Evolutionary conservation across 1,140 invertebrate genomes (phyloP), one percentile per base, ranked within the genome.

Genomic region (Chymomyza costata): DNA sequence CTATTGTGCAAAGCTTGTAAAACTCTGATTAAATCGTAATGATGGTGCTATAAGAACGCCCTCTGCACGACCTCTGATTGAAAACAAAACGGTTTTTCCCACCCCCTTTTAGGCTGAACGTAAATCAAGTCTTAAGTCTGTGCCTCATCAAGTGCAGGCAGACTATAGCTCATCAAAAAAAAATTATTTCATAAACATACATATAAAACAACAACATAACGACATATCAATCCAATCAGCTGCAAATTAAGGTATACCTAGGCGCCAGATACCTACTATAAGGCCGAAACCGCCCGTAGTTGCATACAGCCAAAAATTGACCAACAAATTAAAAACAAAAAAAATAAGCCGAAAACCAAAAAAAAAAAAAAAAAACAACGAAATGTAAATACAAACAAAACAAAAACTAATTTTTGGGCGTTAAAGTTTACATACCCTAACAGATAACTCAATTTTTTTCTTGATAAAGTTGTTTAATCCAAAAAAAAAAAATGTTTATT

Each of bases 181-280:
- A 35, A 53, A 55, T n/a, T n/a, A n/a, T n/a, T n/a, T n/a, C n/a
- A 56, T 35, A 50, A 56, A 39, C 38, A 35, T 50, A 65, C 48
- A 57, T 25, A 32, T 57, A 28, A 37, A 51, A 39, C 56, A 57
- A 35, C 56, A 71, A 60, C 52, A 49, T 3, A 43, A 43, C 16
- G 30, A 44, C 19, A 44, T 55, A 39, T 48, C 71, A 78, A 80
- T 80, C 71, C 66, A 76, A 76, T 76, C 71, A 76, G 71, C 80
- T 78, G 80, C 73, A 63, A 76, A 76, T 76, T 76, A 76, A 78
- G 62, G 71, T 71, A 66, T 78, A 66, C 71, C 71, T 74, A 74
- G 74, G 69, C 8, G 21, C 21, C 8, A 8, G 21, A 3, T 25
- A n/a, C n/a, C n/a, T n/a, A n/a, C n/a, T n/a, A n/a, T n/a, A n/a